A percentile compares a stretch with the other conserved stretches of the same genome.
phyloP scores from a whole-genome alignment of 2,113 vertebrate species.

The Epinephelus fuscoguttatus region DNA sequence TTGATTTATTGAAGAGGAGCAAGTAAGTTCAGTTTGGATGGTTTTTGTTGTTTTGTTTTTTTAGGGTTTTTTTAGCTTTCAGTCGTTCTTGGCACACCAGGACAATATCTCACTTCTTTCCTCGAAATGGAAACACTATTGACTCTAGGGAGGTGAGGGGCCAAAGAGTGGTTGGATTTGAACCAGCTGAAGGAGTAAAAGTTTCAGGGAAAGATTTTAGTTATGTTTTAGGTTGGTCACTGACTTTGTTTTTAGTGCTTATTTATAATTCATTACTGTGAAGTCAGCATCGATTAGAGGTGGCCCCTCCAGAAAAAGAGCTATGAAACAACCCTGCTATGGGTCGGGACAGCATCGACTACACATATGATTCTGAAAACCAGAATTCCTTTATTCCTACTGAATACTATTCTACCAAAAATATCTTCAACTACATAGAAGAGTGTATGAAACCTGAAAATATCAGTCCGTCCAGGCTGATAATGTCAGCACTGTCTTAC shows the following conservation, averaged over 20 bases:
- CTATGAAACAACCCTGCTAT: neutral
- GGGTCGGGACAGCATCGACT: neutral
- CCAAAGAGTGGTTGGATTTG: neutral
- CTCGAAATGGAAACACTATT: neutral
- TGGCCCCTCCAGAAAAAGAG: neutral
- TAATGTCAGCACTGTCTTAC: neutral
- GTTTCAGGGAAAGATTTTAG: neutral
- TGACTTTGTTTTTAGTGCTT: neutral
- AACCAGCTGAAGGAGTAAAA: neutral
- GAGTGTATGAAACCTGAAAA: neutral
- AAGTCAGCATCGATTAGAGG: neutral
- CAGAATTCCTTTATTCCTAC: neutral
- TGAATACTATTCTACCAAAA: neutral
- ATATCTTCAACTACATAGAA: neutral
- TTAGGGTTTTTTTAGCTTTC: neutral
- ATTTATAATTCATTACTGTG: neutral
- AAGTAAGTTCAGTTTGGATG: neutral
- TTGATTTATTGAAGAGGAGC: conserved; percentile 30
- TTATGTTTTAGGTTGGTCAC: neutral
- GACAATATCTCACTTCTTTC: neutral
- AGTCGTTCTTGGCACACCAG: neutral
- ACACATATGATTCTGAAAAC: neutral
- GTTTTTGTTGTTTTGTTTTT: neutral
- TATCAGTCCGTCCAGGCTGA: neutral
- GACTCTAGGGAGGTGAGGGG: neutral